These are phyloP conservation scores for Eueides isabella DNA, from an alignment of 1,140 invertebrate species.

Conservation along the genomic window DNA sequence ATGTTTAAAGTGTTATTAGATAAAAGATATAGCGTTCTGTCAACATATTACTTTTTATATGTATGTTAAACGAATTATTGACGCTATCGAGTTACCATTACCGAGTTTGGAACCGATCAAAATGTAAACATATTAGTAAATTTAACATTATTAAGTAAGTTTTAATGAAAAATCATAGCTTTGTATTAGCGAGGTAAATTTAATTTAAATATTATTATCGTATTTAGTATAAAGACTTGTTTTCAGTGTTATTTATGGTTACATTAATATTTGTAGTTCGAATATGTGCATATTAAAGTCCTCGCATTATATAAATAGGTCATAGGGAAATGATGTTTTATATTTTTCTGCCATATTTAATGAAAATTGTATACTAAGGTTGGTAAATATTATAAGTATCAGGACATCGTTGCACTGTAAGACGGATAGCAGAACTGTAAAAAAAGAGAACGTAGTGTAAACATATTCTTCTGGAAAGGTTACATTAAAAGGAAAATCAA, in stretches of 20 bases:
- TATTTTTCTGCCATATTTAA: too few relatives aligned
- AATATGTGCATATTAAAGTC: neutral
- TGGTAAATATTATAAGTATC: too few relatives aligned
- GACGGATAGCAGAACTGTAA: too few relatives aligned
- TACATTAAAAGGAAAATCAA: too few relatives aligned
- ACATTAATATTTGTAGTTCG: slow-evolving; percentile 5
- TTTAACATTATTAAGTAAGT: neutral
- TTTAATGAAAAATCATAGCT: neutral
- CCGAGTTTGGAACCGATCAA: neutral
- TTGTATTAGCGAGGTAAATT: neutral
- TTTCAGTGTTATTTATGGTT: neutral
- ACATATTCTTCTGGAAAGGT: too few relatives aligned
- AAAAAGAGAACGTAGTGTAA: too few relatives aligned
- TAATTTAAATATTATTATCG: neutral
- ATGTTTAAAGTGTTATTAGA: neutral
- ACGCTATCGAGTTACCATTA: neutral
- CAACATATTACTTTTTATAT: neutral
- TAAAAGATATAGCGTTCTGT: neutral
- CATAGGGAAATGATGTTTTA: neutral
- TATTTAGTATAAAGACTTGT: slow-evolving; percentile 1
- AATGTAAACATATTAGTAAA: neutral
- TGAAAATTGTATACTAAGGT: too few relatives aligned
- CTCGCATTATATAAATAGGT: neutral
- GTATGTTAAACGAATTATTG: neutral
- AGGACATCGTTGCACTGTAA: too few relatives aligned